Evolutionary conservation across 2,888 invertebrate genomes (phyloP).

Genomic region (Hydroisotoma schaefferi): DNA sequence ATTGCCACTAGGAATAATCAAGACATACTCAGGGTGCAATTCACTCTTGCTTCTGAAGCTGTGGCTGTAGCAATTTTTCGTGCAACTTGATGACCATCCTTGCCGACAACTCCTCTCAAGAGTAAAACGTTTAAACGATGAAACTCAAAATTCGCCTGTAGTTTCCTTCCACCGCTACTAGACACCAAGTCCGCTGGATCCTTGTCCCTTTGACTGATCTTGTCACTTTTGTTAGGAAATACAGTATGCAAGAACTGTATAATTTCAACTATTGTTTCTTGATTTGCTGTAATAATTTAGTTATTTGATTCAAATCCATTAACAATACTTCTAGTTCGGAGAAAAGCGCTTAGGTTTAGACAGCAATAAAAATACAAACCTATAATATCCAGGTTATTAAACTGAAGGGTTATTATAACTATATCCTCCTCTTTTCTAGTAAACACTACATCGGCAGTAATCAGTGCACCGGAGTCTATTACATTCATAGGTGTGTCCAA

Average conservation of each 20-base stretch:
- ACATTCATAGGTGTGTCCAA: constrained; percentile 31
- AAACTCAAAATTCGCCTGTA: constrained; percentile 88
- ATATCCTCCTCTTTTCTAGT: constrained; percentile 59
- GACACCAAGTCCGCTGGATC: background rate
- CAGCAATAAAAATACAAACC: constrained; percentile 58
- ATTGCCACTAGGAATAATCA: background rate
- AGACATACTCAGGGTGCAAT: constrained; percentile 57
- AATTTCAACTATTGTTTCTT: constrained; percentile 90
- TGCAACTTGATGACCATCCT: constrained; percentile 67
- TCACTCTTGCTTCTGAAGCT: constrained; percentile 69
- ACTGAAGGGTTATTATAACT: constrained; percentile 81
- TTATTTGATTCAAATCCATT: no score
- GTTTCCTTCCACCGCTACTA: constrained; percentile 53
- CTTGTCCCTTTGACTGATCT: background rate
- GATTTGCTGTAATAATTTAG: constrained; percentile 70
- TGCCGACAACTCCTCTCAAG: constrained; percentile 70
- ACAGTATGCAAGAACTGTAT: constrained; percentile 53
- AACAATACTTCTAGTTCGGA: background rate
- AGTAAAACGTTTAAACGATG: constrained; percentile 84
- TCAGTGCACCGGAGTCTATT: constrained; percentile 54
- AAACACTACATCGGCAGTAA: constrained; percentile 73
- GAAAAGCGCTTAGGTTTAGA: background rate
- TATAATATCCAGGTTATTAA: constrained; percentile 91
- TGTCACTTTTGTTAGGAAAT: constrained; percentile 10
- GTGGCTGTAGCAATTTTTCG: constrained; percentile 92